Evolutionary conservation across 2,888 invertebrate species (phyloP), one percentile per base, ranked within the genome.

Genomic region (Arenicola marina): DNA sequence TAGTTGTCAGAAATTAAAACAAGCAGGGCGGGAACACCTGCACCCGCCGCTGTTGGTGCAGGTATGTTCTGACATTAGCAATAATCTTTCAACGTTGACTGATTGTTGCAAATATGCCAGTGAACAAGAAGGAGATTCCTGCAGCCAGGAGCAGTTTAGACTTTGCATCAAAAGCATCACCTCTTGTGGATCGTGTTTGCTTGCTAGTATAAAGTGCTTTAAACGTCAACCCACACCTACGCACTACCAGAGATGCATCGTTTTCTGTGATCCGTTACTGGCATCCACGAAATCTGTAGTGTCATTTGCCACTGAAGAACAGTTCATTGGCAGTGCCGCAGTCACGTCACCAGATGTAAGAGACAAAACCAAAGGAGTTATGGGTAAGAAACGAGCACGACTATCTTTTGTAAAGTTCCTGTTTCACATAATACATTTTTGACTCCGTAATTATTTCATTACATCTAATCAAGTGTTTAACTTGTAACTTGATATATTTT

Each of bases 251-350:
- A 65, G 79, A 53, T 76, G 76, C 48, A 69, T 79, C 32, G 74
- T 73, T 2, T 81, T 82, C 61, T 77, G 78, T 66, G 80, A 81
- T 33, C 77, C 80, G 15, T 76, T 82, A 7, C 68, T 76, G 4
- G 74, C 81, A 7, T 69, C 79, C 2, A 76, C 78, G 34, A 73
- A 74, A 62, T 80, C 79, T 4, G 65, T 78, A 21, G 77, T 78
- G 1, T 72, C 73, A 56, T 78, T 81, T 63, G 79, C 81, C 0
- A 78, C 78, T 2, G 81, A 81, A 56, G 73, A 74, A 4, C 74
- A 76, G 54, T 79, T 81, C 63, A 73, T 76, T n/a, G 81, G 80
- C n/a, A 65, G 68, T 26, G 72, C 76, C n/a, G 78, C 77, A 7
- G 53, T 66, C 7, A 69, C 81, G 2, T 70, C 78, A 21, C 54